Conservation (phyloP, 2,797 vertebrate genomes). For the Phataginus tetradactyla region DNA sequence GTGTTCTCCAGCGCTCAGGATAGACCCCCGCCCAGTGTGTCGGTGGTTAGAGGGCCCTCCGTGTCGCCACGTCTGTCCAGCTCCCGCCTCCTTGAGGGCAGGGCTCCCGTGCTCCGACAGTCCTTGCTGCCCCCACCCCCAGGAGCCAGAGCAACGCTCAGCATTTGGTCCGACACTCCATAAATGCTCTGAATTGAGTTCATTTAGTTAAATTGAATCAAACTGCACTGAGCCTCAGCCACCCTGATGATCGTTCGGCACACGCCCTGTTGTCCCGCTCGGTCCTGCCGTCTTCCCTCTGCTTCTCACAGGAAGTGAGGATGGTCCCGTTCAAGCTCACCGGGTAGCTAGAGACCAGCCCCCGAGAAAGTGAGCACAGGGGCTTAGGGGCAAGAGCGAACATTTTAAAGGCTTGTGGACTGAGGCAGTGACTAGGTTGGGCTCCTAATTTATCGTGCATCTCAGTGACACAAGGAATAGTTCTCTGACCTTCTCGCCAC, state of each 20-base stretch:
- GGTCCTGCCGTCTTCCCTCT: not conserved
- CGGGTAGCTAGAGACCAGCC: not conserved
- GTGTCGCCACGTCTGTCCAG: not conserved
- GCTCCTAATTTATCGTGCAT: not conserved
- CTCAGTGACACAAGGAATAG: not conserved
- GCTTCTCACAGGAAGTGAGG: not conserved
- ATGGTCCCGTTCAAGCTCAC: not conserved
- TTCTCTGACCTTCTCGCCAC: not conserved
- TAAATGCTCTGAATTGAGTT: constrained; percentile 56
- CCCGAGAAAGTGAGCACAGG: not conserved
- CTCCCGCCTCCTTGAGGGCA: not conserved
- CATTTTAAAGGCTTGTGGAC: not conserved
- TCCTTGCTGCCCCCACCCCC: not conserved
- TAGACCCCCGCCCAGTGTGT: too few relatives aligned
- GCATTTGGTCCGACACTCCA: constrained; percentile 40
- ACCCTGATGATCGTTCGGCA: not conserved
- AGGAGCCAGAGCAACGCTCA: not conserved
- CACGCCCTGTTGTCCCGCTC: not conserved
- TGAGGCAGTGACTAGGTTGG: not conserved
- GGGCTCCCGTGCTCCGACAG: not conserved
- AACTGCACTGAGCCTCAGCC: constrained; percentile 29
- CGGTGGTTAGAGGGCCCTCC: fast-evolving
- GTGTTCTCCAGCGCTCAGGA: fast-evolving
- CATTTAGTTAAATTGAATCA: constrained; percentile 66
- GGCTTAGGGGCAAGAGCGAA: not conserved